Percentiles rank a stretch among this genome's conserved stretches.
These are phyloP conservation scores for Centroberyx gerrardi DNA, from an alignment of 2,797 vertebrate species.

Conservation along the genomic window DNA sequence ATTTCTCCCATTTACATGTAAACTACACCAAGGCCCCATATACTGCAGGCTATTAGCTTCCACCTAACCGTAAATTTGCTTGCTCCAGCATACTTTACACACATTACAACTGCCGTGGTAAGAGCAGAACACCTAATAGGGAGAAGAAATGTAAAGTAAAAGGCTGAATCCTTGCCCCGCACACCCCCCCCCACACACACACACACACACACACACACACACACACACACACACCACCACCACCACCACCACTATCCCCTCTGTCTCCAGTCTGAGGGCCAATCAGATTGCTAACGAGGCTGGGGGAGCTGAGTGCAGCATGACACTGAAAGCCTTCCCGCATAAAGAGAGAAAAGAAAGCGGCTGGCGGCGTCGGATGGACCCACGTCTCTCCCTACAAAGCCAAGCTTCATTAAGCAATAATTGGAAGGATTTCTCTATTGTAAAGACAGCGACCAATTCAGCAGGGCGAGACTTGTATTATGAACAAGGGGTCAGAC, in stretches of 20 bases:
- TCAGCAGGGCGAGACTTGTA: constrained; percentile 16
- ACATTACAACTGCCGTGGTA: background rate
- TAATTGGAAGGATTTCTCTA: constrained; percentile 67
- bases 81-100: background rate
- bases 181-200: background rate
- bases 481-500: constrained; percentile 10
- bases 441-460: constrained; percentile 54
- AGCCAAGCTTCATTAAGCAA: constrained; percentile 66
- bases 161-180: constrained; percentile 13
- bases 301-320: constrained; percentile 35
- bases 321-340: constrained; percentile 43
- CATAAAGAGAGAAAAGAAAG: constrained; percentile 16
- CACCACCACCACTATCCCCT: constrained; percentile 14
- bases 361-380: background rate
- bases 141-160: background rate
- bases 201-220: background rate
- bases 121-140: background rate
- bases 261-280: constrained; percentile 37
- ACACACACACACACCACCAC: background rate
- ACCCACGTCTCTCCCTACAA: constrained; percentile 20
- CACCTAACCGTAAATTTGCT: constrained; percentile 1
- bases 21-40: background rate
- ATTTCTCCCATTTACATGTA: background rate
- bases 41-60: constrained; percentile 1
- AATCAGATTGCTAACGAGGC: constrained; percentile 64